Evolutionary conservation across 1,140 invertebrate species (phyloP).

Genomic region (Eufriesea mexicana): DNA sequence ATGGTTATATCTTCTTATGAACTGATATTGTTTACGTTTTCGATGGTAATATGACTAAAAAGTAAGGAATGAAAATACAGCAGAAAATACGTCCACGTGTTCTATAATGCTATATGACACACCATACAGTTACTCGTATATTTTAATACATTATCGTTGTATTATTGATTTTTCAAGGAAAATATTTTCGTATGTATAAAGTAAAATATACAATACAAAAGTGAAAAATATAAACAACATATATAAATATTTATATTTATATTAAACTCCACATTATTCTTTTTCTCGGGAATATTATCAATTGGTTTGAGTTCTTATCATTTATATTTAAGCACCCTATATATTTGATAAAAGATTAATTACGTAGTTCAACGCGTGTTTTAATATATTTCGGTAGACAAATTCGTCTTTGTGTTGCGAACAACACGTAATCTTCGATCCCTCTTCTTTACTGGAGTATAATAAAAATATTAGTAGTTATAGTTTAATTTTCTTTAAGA

Average conservation of each 20-base stretch:
- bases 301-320: not conserved
- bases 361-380: not conserved
- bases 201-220: too few relatives aligned
- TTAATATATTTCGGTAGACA: too few relatives aligned
- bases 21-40: not conserved
- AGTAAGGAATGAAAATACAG: not conserved
- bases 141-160: too few relatives aligned
- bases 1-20: not conserved
- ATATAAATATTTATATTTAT: too few relatives aligned
- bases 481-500: too few relatives aligned
- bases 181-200: too few relatives aligned
- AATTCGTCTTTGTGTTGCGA: too few relatives aligned
- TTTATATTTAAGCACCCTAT: not conserved
- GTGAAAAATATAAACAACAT: not conserved
- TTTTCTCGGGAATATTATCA: not conserved
- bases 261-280: not conserved
- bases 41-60: not conserved
- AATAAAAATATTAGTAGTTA: too few relatives aligned
- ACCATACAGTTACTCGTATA: too few relatives aligned
- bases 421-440: too few relatives aligned
- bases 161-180: too few relatives aligned
- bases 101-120: not conserved
- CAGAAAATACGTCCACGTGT: not conserved
- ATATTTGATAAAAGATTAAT: not conserved
- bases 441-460: too few relatives aligned